Evolutionary conservation across 1,140 invertebrate genomes (phyloP).

Genomic region (Oryctes rhinoceros): DNA sequence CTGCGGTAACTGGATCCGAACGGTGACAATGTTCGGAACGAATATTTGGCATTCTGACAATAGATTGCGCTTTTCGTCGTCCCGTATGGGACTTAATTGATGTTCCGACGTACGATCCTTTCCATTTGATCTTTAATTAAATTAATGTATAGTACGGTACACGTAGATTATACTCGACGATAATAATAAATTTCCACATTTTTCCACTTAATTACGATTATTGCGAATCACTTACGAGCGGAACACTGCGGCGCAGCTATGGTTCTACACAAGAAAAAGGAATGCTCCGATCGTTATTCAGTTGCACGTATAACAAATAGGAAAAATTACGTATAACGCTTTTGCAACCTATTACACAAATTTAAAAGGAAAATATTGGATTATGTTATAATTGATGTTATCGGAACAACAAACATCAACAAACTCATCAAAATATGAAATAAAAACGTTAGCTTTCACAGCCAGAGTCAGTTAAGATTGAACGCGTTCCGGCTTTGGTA

Average conservation of each 20-base stretch:
- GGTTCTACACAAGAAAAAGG: too few relatives aligned
- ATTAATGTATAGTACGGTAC: background rate
- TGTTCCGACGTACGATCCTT: background rate
- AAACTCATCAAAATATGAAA: too few relatives aligned
- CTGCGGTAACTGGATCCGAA: background rate
- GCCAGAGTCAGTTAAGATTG: too few relatives aligned
- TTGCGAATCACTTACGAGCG: background rate
- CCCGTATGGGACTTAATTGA: background rate
- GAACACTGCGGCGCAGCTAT: background rate
- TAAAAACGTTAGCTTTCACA: too few relatives aligned
- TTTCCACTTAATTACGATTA: background rate
- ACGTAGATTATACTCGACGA: background rate
- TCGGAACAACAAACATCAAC: too few relatives aligned
- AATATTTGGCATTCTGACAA: slow-evolving; percentile 21
- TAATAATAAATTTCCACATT: slow-evolving; percentile 19
- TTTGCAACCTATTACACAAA: too few relatives aligned
- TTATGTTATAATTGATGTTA: too few relatives aligned
- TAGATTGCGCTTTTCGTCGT: background rate
- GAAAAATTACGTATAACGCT: too few relatives aligned
- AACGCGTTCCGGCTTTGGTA: too few relatives aligned
- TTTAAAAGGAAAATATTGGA: too few relatives aligned
- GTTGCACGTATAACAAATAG: too few relatives aligned
- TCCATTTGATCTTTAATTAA: slow-evolving; percentile 11
- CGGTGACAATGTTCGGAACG: background rate
- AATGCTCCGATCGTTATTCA: too few relatives aligned